Conservation (phyloP, 2,113 vertebrate species). For the Melanerpes aurifrons region DNA sequence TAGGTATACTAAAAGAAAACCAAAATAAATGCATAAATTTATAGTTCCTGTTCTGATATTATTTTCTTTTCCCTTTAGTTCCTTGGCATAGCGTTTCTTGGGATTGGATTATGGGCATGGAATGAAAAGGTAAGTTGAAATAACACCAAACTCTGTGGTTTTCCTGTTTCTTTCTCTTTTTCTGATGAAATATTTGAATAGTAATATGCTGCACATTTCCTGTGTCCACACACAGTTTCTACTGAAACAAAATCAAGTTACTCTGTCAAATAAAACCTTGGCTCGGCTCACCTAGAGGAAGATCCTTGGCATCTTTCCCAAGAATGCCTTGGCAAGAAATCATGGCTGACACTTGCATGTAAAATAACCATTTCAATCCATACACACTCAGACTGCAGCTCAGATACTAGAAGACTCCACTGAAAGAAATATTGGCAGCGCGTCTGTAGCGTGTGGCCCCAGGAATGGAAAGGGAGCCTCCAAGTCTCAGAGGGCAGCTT, state of each 20-base stretch:
- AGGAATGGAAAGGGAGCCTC: not conserved
- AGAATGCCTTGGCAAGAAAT: not conserved
- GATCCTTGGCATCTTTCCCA: not conserved
- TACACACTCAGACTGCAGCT: not conserved
- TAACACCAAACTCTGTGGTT: not conserved
- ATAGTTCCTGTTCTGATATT: not conserved
- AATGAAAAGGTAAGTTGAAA: slow-evolving; percentile 90
- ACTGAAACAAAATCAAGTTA: not conserved
- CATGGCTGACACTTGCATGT: not conserved
- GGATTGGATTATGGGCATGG: slow-evolving; percentile 96
- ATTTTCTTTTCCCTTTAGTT: slow-evolving; percentile 79
- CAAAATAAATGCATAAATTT: not conserved
- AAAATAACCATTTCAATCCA: not conserved
- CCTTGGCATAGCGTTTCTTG: slow-evolving; percentile 93
- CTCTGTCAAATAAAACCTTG: not conserved
- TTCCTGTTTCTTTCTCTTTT: not conserved
- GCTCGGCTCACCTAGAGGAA: not conserved
- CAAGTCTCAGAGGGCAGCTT: not conserved
- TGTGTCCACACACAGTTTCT: not conserved
- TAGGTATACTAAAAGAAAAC: not conserved
- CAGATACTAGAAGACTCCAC: not conserved
- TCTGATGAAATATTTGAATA: not conserved
- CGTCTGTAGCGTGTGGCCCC: not conserved
- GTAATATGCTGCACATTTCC: not conserved
- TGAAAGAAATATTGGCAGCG: not conserved